Evolutionary conservation across 2,113 vertebrate species (phyloP).

Genomic region (Chloropsis hardwickii): DNA sequence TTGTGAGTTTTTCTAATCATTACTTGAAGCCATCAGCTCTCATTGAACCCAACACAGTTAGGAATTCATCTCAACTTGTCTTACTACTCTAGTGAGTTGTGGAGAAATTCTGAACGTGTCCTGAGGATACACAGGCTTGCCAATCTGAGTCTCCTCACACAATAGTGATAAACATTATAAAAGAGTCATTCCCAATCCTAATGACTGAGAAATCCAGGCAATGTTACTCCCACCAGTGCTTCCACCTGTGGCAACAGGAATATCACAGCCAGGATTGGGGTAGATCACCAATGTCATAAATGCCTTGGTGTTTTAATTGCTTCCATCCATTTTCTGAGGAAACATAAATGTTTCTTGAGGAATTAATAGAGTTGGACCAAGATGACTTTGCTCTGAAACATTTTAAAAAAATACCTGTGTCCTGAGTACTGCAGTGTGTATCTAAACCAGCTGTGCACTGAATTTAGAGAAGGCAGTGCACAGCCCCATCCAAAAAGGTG

Average conservation of each 20-base stretch:
- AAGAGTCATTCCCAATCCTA: too few species aligned
- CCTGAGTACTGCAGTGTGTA: not conserved
- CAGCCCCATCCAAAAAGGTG: not conserved
- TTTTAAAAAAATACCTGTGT: not conserved
- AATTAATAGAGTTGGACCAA: not conserved
- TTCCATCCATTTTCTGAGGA: not conserved
- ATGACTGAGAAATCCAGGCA: not conserved
- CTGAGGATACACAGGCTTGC: not conserved
- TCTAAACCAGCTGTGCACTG: not conserved
- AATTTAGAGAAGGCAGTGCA: not conserved
- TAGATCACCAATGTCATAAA: not conserved
- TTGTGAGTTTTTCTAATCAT: not conserved
- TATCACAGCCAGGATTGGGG: rapidly evolving
- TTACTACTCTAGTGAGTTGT: not conserved
- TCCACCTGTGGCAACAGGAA: not conserved
- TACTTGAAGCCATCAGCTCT: not conserved
- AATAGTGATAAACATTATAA: not conserved
- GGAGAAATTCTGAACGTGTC: not conserved
- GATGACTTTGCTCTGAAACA: not conserved
- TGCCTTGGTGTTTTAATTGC: not conserved
- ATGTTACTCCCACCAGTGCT: not conserved
- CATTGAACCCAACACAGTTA: not conserved
- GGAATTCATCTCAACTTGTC: not conserved
- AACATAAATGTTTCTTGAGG: not conserved
- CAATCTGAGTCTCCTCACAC: not conserved